Base-by-base conservation (phyloP, 1,140 invertebrate species). In the Sminthurinus signatus region DNA sequence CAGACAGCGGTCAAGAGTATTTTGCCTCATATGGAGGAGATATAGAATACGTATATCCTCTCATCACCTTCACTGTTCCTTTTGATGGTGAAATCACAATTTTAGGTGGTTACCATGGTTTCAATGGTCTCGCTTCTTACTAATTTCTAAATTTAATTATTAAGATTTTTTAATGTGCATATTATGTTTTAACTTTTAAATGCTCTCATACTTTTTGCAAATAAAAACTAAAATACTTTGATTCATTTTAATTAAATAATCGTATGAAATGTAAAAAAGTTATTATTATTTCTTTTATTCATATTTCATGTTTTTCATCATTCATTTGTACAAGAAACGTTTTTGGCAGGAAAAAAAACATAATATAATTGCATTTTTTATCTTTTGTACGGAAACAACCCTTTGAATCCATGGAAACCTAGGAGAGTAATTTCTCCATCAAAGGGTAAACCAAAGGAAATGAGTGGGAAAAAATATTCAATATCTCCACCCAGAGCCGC, bases 41-140 rank as follows among this genome's bases (percentile, higher is more conserved):
- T 65, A 70, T 72, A 48, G 70, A 72, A 54, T 72, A 72, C 51
- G 68, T 70, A 50, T 70, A 70, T 55, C 70, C 70, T 8, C 36
- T 72, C 5, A 48, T 72, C 27, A 57, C 64, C 29, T 70, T 70
- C 36, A 65, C 65, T 25, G 70, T 72, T 43, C 70, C 70, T 21
- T 72, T 70, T 31, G 70, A 72, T 43, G 70, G 70, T n/a, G 70
- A 72, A 68, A 72, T 72, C 48, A 65, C 65, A 31, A 58, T 72
- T n/a, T 48, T 72, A 3, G 70, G 61, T 19, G 70, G 61, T 25
- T 71, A 68, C 51, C 70, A 71, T 51, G 70, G 70, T 0, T 71
- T 71, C 64, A 68, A 65, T 55, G 70, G 70, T 12, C 27, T 71
- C 17, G 68, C 68, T 36, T 64, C 66, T 50, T 68, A 71, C 48